Evolutionary conservation across 2,797 vertebrate species (phyloP), one percentile per base, ranked within the genome.

Genomic region (Discoglossus pictus): DNA sequence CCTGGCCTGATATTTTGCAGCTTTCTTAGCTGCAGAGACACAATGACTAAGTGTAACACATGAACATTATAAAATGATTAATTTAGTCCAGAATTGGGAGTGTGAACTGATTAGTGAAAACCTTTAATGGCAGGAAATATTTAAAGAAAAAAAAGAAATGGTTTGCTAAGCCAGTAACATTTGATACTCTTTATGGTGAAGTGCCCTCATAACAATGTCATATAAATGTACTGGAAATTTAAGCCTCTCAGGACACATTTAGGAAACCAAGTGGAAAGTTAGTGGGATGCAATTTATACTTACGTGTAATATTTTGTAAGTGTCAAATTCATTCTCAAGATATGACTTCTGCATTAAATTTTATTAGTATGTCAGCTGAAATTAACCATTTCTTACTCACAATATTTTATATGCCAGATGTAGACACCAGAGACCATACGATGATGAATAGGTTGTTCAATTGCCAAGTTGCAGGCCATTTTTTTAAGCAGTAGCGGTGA

Each of bases 21-120:
- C 44, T 34, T 15, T 3, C 40, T 48, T 38, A 8, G 18, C 35
- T 39, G 20, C 43, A 38, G 20, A 65, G 42, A 18, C 43, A 3
- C 17, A 17, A 47, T 20, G 15, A 16, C 35, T 63, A 15, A 2
- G 47, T 50, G 42, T 20, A 38, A 58, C 35, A 48, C 40, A 20
- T 18, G 42, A 50, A 47, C 53, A 48, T 34, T 48, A 58, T 48
- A 66, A 66, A 58, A n/a, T 50, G 25, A 66, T 65, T 39, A 55
- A 34, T 66, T 65, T 56, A 40, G 34, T 66, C n/a, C 27, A 47
- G 18, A 47, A 36, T 36, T 31, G 24, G 9, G 38, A 58, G 53
- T 66, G 64, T 66, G 64, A 66, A 39, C 53, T 58, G 64, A 66
- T 66, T 58, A 58, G 42, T 66, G 53, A 50, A 66, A 58, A 50